These are phyloP conservation scores for Mythimna pallens DNA, from an alignment of 2,888 invertebrate genomes.

Conservation along the genomic window DNA sequence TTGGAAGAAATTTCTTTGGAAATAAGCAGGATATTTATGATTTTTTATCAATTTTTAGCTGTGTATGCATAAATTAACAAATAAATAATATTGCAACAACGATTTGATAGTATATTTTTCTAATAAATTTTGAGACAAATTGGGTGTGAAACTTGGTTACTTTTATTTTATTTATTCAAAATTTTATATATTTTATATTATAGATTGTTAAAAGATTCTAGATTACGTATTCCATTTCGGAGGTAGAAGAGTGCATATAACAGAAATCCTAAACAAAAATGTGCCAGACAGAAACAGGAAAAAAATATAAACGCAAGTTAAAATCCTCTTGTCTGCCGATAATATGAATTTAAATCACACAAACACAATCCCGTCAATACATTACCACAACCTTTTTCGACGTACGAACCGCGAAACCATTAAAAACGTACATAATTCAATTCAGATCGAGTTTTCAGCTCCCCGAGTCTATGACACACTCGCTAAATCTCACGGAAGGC, in stretches of 20 bases:
- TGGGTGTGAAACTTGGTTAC: background rate
- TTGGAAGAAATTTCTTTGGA: too few relatives aligned
- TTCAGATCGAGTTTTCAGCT: constrained; percentile 84
- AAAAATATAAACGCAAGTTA: constrained; percentile 58
- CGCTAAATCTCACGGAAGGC: constrained; percentile 90
- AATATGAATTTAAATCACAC: constrained; percentile 80
- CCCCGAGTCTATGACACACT: constrained; percentile 87
- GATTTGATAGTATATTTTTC: background rate
- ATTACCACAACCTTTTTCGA: constrained; percentile 78
- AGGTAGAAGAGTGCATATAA: background rate
- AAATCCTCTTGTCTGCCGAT: constrained; percentile 70
- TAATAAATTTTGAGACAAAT: constrained; percentile 1
- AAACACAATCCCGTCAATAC: constrained; percentile 80
- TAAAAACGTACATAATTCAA: constrained; percentile 87
- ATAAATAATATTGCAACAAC: constrained; percentile 10
- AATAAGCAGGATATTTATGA: too few relatives aligned
- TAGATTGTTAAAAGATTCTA: too few relatives aligned
- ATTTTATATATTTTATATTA: background rate
- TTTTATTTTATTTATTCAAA: background rate
- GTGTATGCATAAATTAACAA: background rate
- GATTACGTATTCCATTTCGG: background rate
- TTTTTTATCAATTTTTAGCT: too few relatives aligned
- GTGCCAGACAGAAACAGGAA: constrained; percentile 26
- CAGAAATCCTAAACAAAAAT: constrained; percentile 25
- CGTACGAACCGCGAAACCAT: constrained; percentile 82